Evolutionary conservation across 2,888 invertebrate genomes (phyloP), one percentile per base, ranked within the genome.

Genomic region (Eristalis tenax): DNA sequence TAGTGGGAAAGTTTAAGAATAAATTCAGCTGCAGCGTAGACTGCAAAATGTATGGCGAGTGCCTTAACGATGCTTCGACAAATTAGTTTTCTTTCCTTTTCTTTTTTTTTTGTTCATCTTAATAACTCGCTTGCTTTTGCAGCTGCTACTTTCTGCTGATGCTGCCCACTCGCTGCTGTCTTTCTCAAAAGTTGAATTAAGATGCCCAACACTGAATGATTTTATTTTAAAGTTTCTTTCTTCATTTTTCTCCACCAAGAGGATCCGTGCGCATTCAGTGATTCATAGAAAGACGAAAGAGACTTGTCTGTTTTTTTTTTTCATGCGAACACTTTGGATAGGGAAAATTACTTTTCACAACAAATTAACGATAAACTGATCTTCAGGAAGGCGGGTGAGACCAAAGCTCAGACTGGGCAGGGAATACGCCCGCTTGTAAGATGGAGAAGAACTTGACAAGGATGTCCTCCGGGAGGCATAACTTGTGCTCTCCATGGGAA

Each of bases 281-380:
- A n/a, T 63, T 22, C 43, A 15, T 18, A 43, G 43, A 22, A 38
- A 32, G 43, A 22, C 22, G 35, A 38, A 38, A 38, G 35, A 23
- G 23, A 22, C 32, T 32, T 28, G 28, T 4, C 28, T 4, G 28
- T 1, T 32, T 32, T 32, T 6, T 3, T 32, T 5, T 32, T 32
- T 32, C 10, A 32, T 32, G 32, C 32, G 32, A 32, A 32, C 32
- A 32, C 32, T 59, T 38, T 40, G 4, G 10, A 61, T 43, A 6
- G 18, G 35, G 26, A 56, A 71, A 43, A 65, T 71, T 40, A 71
- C 79, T 79, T 71, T 59, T 71, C 65, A 43, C 64, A 71, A 66
- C 71, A 71, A 79, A 71, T 79, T 71, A 73, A 71, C 71, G 64
- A 43, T 71, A 66, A 66, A 79, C 71, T 79, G 79, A 79, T 66